Evolutionary conservation across 2,797 vertebrate genomes (phyloP), one percentile per base, ranked within the genome.

Genomic region (Heliangelus exortis): DNA sequence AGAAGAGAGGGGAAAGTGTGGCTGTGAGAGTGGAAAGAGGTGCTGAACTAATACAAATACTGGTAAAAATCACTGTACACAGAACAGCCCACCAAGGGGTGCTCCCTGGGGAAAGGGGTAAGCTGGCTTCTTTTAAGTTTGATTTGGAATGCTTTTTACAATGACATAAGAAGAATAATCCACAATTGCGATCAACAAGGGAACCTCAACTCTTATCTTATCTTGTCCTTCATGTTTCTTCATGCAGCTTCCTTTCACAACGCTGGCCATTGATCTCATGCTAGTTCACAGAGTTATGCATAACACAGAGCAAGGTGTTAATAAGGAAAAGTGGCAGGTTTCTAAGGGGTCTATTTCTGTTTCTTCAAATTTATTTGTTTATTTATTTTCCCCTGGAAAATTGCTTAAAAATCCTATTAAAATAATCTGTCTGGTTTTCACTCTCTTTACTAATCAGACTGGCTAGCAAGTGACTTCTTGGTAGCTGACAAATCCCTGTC

Each of bases 401-500:
- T 39, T 39, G 43, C 22, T 72, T 72, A 90, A 72, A 47, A 85
- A 74, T 54, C 28, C 26, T 84, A 81, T 90, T 84, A 85, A 92
- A 93, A 89, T 63, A 77, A 89, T 67, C 58, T 92, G 47, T 10
- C 29, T 66, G 39, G 47, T 45, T 94, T 86, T 83, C 57, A 69
- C 19, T 90, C 74, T 85, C 34, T 59, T 76, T 25, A 63, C 51
- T 92, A 90, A 87, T 92, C 33, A 84, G 29, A 80, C 22, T 48
- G 82, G 39, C 16, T 81, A 83, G 47, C 20, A 84, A 81, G 67
- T 54, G 45, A 81, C 34, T 92, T 92, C 55, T 77, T 79, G 51
- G 66, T 84, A 90, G 69, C 45, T 73, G 63, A 90, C 47, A 89
- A 94, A 77, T 82, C 94, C 34, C 59, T 80, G 28, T 74, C 81